Conservation (phyloP, 30 jellyfish, hydroid and myxozoan genomes). For the Hydractinia echinata region DNA sequence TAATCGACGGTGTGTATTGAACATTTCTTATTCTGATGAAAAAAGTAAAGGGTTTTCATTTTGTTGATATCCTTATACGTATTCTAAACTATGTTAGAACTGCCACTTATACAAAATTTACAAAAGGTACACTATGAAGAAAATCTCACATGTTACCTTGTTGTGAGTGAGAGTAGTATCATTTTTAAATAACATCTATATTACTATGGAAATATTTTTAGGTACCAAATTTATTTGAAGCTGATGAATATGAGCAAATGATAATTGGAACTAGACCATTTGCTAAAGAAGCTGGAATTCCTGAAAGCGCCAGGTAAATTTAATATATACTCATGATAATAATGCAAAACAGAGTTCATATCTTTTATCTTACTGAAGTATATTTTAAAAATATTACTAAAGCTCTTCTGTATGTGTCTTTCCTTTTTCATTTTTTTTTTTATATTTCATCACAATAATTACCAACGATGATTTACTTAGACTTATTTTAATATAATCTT, state of each 20-base stretch:
- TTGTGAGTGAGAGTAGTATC: too few species aligned
- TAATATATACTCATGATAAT: background rate
- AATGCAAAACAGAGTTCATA: background rate
- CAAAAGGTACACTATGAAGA: background rate
- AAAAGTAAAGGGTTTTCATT: too few species aligned
- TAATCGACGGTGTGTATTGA: too few species aligned
- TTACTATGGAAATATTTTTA: background rate
- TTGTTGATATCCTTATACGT: too few species aligned
- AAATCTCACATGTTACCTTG: background rate
- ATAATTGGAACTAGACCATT: slow-evolving; percentile 84
- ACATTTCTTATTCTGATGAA: too few species aligned
- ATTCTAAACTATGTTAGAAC: too few species aligned
- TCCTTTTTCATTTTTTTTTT: background rate
- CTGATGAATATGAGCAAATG: slow-evolving; percentile 79
- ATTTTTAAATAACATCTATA: too few species aligned
- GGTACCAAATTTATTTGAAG: slow-evolving; percentile 93
- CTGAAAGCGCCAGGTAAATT: slow-evolving; percentile 82
- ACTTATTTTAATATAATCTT: background rate
- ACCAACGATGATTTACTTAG: background rate
- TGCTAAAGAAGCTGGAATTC: slow-evolving; percentile 95
- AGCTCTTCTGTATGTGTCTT: background rate
- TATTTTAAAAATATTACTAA: background rate
- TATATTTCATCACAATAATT: background rate
- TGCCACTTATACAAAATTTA: background rate
- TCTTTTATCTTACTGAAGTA: background rate